A percentile compares a stretch with the other conserved stretches of the same genome.
phyloP scores from a whole-genome alignment of 1,140 invertebrate genomes.

The Panagrolaimus sp. region DNA sequence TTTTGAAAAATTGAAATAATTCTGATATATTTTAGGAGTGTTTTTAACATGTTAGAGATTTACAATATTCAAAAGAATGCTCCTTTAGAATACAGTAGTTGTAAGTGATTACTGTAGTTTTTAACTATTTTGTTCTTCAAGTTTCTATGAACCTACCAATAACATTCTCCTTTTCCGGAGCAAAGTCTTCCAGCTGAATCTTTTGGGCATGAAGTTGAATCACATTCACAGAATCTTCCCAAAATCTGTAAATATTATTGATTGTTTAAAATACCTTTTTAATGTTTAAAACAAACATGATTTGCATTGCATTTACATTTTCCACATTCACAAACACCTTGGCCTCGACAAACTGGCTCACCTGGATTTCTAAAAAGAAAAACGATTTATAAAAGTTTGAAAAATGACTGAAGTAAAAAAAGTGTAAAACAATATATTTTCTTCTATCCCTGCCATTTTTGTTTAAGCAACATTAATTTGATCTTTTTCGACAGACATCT shows the following conservation, averaged over 20 bases:
- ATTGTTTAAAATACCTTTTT: background rate
- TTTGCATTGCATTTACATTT: constrained; percentile 35
- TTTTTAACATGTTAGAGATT: too few relatives aligned
- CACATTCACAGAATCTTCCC: constrained; percentile 58
- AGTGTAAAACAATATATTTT: constrained; percentile 17
- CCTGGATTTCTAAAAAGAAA: background rate
- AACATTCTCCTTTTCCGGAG: constrained; percentile 44
- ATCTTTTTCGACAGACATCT: too few relatives aligned
- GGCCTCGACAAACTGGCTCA: constrained; percentile 26
- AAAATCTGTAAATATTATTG: constrained; percentile 25
- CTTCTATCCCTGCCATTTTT: too few relatives aligned
- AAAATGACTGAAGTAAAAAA: too few relatives aligned
- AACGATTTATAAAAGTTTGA: background rate
- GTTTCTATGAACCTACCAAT: too few relatives aligned
- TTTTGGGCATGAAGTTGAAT: constrained; percentile 42
- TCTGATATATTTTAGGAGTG: too few relatives aligned
- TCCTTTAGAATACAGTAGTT: too few relatives aligned
- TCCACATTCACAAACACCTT: constrained; percentile 38
- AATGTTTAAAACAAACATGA: constrained; percentile 33
- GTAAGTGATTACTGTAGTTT: too few relatives aligned
- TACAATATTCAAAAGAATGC: too few relatives aligned
- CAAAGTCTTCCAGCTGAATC: constrained; percentile 46
- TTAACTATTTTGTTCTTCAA: too few relatives aligned
- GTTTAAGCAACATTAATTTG: too few relatives aligned
- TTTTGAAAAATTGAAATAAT: too few relatives aligned